These are phyloP conservation scores for Ceratina australensis DNA, from an alignment of 1,140 invertebrate species.

Conservation along the genomic window DNA sequence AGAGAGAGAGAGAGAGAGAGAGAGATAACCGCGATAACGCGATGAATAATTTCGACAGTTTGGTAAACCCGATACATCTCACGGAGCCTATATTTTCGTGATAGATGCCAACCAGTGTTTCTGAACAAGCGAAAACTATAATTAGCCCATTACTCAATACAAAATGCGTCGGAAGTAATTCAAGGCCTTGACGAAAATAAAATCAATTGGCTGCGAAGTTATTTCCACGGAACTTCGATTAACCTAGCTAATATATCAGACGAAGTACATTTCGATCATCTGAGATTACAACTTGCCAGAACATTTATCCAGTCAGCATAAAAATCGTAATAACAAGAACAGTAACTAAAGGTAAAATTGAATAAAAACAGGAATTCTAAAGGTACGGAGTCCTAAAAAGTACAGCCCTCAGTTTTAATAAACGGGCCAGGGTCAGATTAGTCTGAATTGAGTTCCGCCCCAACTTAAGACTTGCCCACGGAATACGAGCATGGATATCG, in stretches of 20 bases:
- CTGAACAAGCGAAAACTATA: slow-evolving; percentile 66
- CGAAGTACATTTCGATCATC: neutral
- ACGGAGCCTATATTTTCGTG: slow-evolving; percentile 5
- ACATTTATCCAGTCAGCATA: no score
- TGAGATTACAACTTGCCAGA: no score
- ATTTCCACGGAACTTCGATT: slow-evolving; percentile 21
- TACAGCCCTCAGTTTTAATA: slow-evolving; percentile 53
- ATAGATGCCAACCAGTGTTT: slow-evolving; percentile 57
- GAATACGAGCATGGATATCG: slow-evolving; percentile 6
- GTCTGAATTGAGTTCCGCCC: slow-evolving; percentile 67
- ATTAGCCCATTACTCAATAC: slow-evolving; percentile 72
- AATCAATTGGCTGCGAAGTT: slow-evolving; percentile 30
- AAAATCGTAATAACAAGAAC: neutral
- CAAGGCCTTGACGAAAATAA: slow-evolving; percentile 66
- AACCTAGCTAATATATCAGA: neutral
- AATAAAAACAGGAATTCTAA: neutral
- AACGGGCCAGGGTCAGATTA: slow-evolving; percentile 61
- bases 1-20: no score
- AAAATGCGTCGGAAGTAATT: slow-evolving; percentile 66
- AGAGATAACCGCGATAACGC: neutral
- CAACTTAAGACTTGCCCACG: neutral
- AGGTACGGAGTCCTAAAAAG: slow-evolving; percentile 9
- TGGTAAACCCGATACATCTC: no score
- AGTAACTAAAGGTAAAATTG: no score
- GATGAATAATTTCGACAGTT: slow-evolving; percentile 3